phyloP scores from a whole-genome alignment of 2,113 vertebrate genomes.

The Scophthalmus maximus region DNA sequence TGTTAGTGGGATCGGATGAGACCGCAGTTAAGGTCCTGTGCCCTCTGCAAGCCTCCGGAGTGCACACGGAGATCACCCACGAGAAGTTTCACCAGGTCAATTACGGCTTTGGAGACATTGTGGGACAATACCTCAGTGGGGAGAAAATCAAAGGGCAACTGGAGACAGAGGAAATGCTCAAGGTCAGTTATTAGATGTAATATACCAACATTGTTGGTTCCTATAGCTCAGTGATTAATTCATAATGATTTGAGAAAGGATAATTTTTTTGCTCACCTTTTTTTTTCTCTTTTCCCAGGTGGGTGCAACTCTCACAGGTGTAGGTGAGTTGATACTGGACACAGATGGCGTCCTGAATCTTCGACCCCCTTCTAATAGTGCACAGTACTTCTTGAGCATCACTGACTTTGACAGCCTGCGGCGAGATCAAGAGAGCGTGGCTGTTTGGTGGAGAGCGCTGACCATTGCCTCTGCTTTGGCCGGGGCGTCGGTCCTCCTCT shows the following conservation, averaged over 20 bases:
- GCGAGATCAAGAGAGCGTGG: conserved; percentile 72
- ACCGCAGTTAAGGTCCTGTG: conserved; percentile 81
- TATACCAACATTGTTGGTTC: neutral
- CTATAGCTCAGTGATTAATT: neutral
- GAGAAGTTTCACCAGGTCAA: conserved; percentile 88
- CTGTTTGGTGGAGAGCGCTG: conserved; percentile 79
- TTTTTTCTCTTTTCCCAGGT: conserved; percentile 73
- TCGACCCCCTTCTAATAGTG: conserved; percentile 80
- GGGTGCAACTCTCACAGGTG: conserved; percentile 84
- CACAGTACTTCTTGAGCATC: conserved; percentile 84
- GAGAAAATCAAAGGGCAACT: conserved; percentile 90
- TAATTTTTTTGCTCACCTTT: neutral
- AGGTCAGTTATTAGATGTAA: conserved; percentile 56
- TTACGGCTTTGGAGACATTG: conserved; percentile 82
- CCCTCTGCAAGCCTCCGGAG: conserved; percentile 82
- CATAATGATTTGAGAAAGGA: neutral
- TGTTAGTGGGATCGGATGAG: conserved; percentile 72
- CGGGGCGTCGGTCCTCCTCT: conserved; percentile 75
- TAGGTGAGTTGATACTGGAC: conserved; percentile 86
- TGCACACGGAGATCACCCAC: conserved; percentile 83
- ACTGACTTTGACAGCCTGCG: conserved; percentile 84
- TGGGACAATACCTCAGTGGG: conserved; percentile 88
- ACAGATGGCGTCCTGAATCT: conserved; percentile 83
- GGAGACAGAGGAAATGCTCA: conserved; percentile 91
- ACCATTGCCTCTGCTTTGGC: conserved; percentile 68